Evolutionary conservation across 2,888 invertebrate genomes (phyloP).

Genomic region (Incurvaria masculella): DNA sequence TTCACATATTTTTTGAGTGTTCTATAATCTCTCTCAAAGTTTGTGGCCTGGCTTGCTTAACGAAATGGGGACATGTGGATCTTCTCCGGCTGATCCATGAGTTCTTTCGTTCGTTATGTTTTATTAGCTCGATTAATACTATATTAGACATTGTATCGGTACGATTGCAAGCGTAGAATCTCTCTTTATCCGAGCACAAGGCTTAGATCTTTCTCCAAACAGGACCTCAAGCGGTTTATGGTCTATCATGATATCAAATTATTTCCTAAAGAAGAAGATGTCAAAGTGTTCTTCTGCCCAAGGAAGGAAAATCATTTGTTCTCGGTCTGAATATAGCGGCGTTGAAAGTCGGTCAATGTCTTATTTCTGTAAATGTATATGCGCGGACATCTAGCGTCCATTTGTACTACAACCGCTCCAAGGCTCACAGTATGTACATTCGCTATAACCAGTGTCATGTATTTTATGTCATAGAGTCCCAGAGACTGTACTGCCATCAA

Average conservation of each 20-base stretch:
- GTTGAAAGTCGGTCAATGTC: constrained; percentile 24
- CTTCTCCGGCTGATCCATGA: not conserved
- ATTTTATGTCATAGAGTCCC: too few species aligned
- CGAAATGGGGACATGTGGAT: constrained; percentile 12
- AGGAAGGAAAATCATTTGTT: constrained; percentile 14
- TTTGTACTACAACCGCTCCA: constrained; percentile 23
- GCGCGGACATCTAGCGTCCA: constrained; percentile 13
- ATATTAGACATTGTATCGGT: constrained; percentile 13
- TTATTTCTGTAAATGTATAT: constrained; percentile 28
- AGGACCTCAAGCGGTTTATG: constrained; percentile 21
- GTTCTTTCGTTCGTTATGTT: constrained; percentile 21
- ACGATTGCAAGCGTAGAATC: constrained; percentile 16
- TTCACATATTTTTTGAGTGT: not conserved
- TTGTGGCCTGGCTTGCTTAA: not conserved
- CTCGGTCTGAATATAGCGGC: constrained; percentile 20
- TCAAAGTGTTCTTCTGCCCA: constrained; percentile 28
- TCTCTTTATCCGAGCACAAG: constrained; percentile 15
- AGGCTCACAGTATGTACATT: constrained; percentile 25
- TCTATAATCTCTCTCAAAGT: not conserved
- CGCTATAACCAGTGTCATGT: constrained; percentile 23
- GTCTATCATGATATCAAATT: constrained; percentile 22
- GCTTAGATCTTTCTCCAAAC: constrained; percentile 16
- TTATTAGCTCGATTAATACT: constrained; percentile 13
- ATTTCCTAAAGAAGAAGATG: constrained; percentile 26
- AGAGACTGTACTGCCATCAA: too few species aligned